Evolutionary conservation across 2,888 invertebrate species (phyloP), one percentile per base, ranked within the genome.

Genomic region (Hemistola chrysoprasaria): DNA sequence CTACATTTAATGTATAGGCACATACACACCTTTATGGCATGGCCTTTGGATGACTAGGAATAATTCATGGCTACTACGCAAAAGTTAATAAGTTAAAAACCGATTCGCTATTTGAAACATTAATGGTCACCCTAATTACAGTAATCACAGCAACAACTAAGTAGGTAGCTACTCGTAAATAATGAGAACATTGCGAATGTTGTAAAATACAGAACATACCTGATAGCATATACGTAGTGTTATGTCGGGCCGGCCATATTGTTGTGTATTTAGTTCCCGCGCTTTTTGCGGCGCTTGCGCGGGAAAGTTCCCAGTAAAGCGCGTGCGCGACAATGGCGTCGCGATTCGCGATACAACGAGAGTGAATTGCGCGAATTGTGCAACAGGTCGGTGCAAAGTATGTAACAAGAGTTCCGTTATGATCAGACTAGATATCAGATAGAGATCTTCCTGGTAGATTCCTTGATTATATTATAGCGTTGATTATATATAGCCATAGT

Each of bases 231-330:
- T 86, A 82, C 64, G 79, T 76, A 77, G 78, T 77, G 79, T 83
- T 83, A 87, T 85, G 84, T 83, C 78, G 82, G 79, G 84, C 82
- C 78, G 82, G 79, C 78, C 77, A 79, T 78, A 83, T 87, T 84
- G 80, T 80, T 74, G 53, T 65, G 65, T n/a, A n/a, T 56, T 64
- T 50, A 60, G 79, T 85, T 89, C 89, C 86, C 88, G 87, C 87
- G 88, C 78, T 86, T 88, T 89, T 89, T 87, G 80, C 71, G 63
- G 55, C 47, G 65, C 66, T 75, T 75, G 73, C 86, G 87, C 87
- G 89, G 86, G 88, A 89, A 89, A 72, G 73, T 87, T 89, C 89
- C 74, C 88, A 87, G 78, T 73, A 74, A 73, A 74, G 75, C 84
- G 81, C 84, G 78, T 80, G 83, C 77, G 78, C 76, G 71, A 85